A percentile compares a stretch with the other conserved stretches of the same genome.
phyloP scores from a whole-genome alignment of 2,888 invertebrate genomes.

The Serrognathus titanus region DNA sequence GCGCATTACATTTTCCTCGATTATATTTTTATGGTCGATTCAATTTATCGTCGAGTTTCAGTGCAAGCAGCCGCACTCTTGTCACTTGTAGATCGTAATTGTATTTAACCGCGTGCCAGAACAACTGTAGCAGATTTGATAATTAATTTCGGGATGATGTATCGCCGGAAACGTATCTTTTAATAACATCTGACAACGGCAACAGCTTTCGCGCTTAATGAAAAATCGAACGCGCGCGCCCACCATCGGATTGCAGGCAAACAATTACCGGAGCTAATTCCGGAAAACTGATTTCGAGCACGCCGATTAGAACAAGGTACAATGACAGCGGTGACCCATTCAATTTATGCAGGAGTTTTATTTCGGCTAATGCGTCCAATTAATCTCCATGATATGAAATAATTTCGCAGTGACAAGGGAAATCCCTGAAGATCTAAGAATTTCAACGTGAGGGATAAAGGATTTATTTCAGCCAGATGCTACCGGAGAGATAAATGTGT shows the following conservation, averaged over 20 bases:
- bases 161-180: background rate
- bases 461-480: background rate
- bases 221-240: too few relatives aligned
- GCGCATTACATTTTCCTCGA: background rate
- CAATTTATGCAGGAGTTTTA: background rate
- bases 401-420: background rate
- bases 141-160: conserved; percentile 1
- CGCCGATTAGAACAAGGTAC: too few relatives aligned
- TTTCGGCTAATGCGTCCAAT: background rate
- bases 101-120: background rate
- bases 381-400: conserved; percentile 1
- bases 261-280: too few relatives aligned
- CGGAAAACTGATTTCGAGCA: too few relatives aligned
- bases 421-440: background rate
- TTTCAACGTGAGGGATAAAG: background rate
- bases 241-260: too few relatives aligned
- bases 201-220: too few relatives aligned
- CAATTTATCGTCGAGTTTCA: background rate
- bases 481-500: background rate
- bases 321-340: background rate
- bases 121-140: background rate
- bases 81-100: background rate
- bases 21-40: background rate
- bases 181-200: too few relatives aligned
- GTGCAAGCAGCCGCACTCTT: background rate